Evolutionary conservation across 1,140 invertebrate species (phyloP).

Genomic region (Ectropis grisescens): DNA sequence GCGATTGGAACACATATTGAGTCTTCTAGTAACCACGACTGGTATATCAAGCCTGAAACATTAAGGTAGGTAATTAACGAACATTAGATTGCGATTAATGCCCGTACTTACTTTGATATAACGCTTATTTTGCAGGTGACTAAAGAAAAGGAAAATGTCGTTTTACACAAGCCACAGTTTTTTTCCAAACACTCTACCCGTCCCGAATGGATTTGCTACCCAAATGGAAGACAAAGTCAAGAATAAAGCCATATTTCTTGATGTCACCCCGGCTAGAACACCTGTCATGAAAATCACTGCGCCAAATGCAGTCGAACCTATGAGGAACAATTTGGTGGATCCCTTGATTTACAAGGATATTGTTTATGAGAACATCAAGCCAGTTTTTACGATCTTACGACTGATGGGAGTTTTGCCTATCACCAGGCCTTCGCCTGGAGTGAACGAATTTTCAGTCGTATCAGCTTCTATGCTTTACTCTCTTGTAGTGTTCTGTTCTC

Average conservation of each 20-base stretch:
- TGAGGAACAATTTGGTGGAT: conserved; percentile 43
- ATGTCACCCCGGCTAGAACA: conserved; percentile 40
- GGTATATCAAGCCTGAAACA: too few relatives aligned
- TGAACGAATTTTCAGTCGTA: conserved; percentile 60
- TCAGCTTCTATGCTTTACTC: conserved; percentile 72
- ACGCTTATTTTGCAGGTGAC: too few relatives aligned
- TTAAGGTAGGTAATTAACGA: too few relatives aligned
- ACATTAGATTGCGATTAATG: too few relatives aligned
- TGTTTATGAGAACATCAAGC: conserved; percentile 72
- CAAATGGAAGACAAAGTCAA: conserved; percentile 40
- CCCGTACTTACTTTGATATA: too few relatives aligned
- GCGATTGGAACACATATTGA: too few relatives aligned
- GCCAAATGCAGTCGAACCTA: conserved; percentile 32
- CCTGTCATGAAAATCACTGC: conserved; percentile 29
- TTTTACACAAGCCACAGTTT: conserved; percentile 37
- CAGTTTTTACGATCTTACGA: conserved; percentile 70
- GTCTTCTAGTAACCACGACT: too few relatives aligned
- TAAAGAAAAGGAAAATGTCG: conserved; percentile 26
- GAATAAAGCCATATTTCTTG: conserved; percentile 47
- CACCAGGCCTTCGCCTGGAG: conserved; percentile 47
- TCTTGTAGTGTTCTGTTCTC: conserved; percentile 54
- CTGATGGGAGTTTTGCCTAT: conserved; percentile 74
- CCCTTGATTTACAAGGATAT: conserved; percentile 60
- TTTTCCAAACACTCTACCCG: conserved; percentile 21
- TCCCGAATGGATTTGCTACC: conserved; percentile 42